Percentiles rank a stretch among this genome's conserved stretches.
These are phyloP conservation scores for Drosophila repleta DNA, from an alignment of 1,140 invertebrate genomes.

Conservation along the genomic window DNA sequence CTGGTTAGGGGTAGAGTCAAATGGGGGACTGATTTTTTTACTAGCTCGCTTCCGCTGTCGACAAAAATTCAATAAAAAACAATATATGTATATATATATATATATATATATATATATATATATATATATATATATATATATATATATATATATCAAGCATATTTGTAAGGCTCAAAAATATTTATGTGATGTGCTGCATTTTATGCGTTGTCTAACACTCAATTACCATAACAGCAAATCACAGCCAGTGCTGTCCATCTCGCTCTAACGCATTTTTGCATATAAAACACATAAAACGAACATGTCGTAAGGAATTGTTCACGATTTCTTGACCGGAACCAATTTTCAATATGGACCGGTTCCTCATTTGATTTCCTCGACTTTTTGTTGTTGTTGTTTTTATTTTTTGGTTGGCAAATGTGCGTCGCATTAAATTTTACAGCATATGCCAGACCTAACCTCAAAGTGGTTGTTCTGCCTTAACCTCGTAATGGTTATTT, in stretches of 20 bases:
- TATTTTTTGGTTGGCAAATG: conserved; percentile 44
- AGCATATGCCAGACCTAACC: conserved; percentile 45
- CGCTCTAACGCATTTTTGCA: conserved; percentile 65
- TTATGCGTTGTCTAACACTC: conserved; percentile 81
- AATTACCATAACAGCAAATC: conserved; percentile 75
- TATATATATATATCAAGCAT: conserved; percentile 56
- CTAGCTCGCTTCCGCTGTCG: conserved; percentile 57
- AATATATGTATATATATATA: not conserved
- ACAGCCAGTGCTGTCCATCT: conserved; percentile 41
- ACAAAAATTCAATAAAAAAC: conserved; percentile 72
- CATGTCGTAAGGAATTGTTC: conserved; percentile 44
- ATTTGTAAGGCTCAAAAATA: conserved; percentile 73
- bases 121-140: not conserved
- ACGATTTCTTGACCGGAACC: conserved; percentile 62
- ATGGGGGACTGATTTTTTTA: conserved; percentile 32
- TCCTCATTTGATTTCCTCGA: conserved; percentile 68
- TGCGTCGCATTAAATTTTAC: conserved; percentile 60
- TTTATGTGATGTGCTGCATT: conserved; percentile 70
- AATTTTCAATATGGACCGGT: conserved; percentile 52
- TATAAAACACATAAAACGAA: conserved; percentile 79
- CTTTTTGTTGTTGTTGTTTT: conserved; percentile 15
- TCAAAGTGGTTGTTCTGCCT: conserved; percentile 45
- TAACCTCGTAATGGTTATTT: conserved; percentile 57
- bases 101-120: conserved; percentile 5
- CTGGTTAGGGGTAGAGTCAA: conserved; percentile 2